These are phyloP conservation scores for Astur gentilis DNA, from an alignment of 2,113 vertebrate species.

Conservation along the genomic window DNA sequence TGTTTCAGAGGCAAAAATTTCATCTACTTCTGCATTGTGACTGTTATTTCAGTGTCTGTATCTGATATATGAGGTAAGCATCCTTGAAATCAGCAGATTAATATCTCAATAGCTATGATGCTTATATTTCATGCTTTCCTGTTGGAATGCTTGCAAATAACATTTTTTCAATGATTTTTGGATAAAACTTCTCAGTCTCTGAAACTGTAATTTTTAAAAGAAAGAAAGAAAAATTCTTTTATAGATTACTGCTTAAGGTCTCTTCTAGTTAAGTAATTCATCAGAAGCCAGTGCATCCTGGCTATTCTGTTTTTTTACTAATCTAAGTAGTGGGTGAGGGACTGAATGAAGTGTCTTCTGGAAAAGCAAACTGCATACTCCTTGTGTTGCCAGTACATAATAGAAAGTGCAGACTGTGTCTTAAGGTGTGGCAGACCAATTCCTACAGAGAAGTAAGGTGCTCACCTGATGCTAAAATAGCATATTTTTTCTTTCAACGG, in stretches of 20 bases:
- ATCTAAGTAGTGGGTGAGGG: not conserved
- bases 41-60: not conserved
- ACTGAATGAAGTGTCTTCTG: not conserved
- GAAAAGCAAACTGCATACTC: not conserved
- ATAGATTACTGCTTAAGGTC: not conserved
- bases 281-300: not conserved
- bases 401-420: not conserved
- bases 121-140: not conserved
- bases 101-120: not conserved
- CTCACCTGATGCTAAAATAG: not conserved
- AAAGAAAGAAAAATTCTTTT: not conserved
- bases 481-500: not conserved
- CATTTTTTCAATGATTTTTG: not conserved
- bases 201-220: not conserved
- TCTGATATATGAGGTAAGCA: not conserved
- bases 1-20: not conserved
- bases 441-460: not conserved
- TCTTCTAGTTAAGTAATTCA: not conserved
- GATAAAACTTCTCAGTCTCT: not conserved
- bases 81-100: not conserved
- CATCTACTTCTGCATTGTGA: not conserved
- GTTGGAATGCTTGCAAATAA: not conserved
- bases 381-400: not conserved
- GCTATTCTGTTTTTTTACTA: not conserved
- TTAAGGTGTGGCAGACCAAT: not conserved